Evolutionary conservation across 1,140 invertebrate species (phyloP), one percentile per base, ranked within the genome.

Genomic region (Nebria ingens): DNA sequence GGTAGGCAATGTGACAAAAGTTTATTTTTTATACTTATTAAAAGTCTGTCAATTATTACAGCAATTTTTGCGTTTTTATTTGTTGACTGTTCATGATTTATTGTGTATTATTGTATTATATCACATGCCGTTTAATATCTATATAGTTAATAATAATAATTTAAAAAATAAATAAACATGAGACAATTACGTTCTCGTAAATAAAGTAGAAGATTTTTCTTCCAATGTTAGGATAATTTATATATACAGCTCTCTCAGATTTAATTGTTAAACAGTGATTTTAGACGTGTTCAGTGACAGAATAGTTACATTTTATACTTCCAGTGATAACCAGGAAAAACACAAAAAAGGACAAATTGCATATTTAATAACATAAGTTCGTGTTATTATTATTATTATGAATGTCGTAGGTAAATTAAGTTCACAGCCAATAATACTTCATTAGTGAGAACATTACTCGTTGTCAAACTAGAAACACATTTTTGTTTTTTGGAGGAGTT

Each of bases 161-260:
- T n/a, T n/a, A n/a, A n/a, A n/a, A n/a, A n/a, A n/a, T n/a, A n/a
- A n/a, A n/a, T n/a, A n/a, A n/a, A 34, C 25, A 34, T 45, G 15
- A 45, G 40, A 45, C 40, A 45, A 9, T 45, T 45, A 17, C 9
- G 40, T 45, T 45, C 9, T 45, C 40, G 40, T 45, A 9, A 17
- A n/a, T n/a, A 34, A 45, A 45, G 40, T 45, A 45, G 40, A 45
- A 45, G 40, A 45, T 45, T 45, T 45, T 45, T 45, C 40, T 45
- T 45, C 40, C 40, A 45, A 45, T 11, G 40, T 45, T n/a, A 45
- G 40, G 9, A 45, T 45, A 45, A 45, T 45, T 45, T 45, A 45
- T 45, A 45, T 4, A 45, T 45, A 45, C 40, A 17, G 40, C 40
- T 45, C 40, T 45, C 40, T 45, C 40, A 45, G 9, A 45, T 45